Conservation (phyloP, 2,113 vertebrate genomes). For the Oryzias celebensis region DNA sequence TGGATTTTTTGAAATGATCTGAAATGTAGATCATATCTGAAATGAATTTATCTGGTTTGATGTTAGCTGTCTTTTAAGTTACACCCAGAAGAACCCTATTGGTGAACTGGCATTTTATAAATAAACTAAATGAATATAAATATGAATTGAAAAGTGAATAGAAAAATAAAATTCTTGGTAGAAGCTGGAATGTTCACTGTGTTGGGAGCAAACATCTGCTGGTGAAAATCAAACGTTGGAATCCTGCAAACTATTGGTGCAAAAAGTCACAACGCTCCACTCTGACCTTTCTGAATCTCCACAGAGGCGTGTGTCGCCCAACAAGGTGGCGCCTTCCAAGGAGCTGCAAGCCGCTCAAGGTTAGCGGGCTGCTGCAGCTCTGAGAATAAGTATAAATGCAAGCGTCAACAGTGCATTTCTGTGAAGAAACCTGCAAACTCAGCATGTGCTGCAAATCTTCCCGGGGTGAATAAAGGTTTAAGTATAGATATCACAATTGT, state of each 20-base stretch:
- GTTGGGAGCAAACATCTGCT: constrained; percentile 41
- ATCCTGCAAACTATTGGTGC: constrained; percentile 10
- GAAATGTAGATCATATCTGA: no score
- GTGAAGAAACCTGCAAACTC: constrained; percentile 35
- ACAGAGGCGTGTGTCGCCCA: constrained; percentile 14
- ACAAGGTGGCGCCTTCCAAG: constrained; percentile 27
- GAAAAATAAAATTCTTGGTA: no score
- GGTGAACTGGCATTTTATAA: no score
- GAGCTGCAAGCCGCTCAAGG: constrained; percentile 1
- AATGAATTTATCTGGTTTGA: no score
- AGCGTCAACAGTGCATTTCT: constrained; percentile 17
- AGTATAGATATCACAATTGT: constrained; percentile 42
- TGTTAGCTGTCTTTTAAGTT: no score
- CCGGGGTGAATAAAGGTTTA: constrained; percentile 38
- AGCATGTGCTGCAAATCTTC: constrained; percentile 39
- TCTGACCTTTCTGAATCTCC: constrained; percentile 9
- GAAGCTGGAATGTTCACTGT: background rate
- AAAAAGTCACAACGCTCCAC: constrained; percentile 1
- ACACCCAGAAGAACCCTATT: no score
- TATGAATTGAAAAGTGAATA: no score
- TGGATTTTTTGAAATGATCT: no score
- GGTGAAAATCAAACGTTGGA: constrained; percentile 38
- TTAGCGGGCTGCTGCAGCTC: constrained; percentile 3
- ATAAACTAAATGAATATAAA: no score
- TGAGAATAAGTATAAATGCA: constrained; percentile 16